Evolutionary conservation across 2,888 invertebrate genomes (phyloP).

Genomic region (Mechanitis messenoides): DNA sequence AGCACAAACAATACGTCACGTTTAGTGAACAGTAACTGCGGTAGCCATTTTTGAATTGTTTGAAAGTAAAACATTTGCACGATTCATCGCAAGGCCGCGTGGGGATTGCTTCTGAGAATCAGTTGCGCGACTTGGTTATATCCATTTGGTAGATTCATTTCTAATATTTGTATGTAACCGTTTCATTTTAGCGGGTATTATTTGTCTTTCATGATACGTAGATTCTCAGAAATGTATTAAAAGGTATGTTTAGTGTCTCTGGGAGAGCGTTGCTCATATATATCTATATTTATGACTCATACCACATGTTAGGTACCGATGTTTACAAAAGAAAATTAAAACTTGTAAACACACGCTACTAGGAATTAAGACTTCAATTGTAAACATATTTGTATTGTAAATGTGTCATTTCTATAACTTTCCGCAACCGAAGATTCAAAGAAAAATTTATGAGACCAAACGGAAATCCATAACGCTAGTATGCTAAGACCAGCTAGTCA

Average conservation of each 20-base stretch:
- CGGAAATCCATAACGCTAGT: slow-evolving; percentile 38
- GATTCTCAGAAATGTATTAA: slow-evolving; percentile 54
- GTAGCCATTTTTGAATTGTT: slow-evolving; percentile 63
- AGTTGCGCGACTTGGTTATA: slow-evolving; percentile 42
- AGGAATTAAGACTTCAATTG: not conserved
- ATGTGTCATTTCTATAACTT: slow-evolving; percentile 30
- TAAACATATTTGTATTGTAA: slow-evolving; percentile 10
- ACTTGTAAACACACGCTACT: slow-evolving; percentile 3
- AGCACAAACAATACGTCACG: slow-evolving; percentile 62
- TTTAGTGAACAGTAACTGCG: slow-evolving; percentile 60
- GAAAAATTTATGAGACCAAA: slow-evolving; percentile 33
- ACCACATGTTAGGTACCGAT: slow-evolving; percentile 28
- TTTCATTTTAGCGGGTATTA: no score
- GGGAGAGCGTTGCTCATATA: slow-evolving; percentile 55
- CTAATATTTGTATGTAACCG: slow-evolving; percentile 12
- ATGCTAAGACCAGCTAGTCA: no score
- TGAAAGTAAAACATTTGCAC: slow-evolving; percentile 62
- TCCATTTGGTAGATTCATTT: slow-evolving; percentile 31
- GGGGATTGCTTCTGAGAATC: slow-evolving; percentile 58
- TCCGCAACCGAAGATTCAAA: slow-evolving; percentile 27
- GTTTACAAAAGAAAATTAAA: slow-evolving; percentile 2
- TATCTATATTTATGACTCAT: slow-evolving; percentile 45
- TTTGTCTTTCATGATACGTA: no score
- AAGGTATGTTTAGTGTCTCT: slow-evolving; percentile 50
- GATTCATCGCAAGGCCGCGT: slow-evolving; percentile 63